phyloP scores from a whole-genome alignment of 64 coral and sea anemone genomes.

The Platygyra sinensis region DNA sequence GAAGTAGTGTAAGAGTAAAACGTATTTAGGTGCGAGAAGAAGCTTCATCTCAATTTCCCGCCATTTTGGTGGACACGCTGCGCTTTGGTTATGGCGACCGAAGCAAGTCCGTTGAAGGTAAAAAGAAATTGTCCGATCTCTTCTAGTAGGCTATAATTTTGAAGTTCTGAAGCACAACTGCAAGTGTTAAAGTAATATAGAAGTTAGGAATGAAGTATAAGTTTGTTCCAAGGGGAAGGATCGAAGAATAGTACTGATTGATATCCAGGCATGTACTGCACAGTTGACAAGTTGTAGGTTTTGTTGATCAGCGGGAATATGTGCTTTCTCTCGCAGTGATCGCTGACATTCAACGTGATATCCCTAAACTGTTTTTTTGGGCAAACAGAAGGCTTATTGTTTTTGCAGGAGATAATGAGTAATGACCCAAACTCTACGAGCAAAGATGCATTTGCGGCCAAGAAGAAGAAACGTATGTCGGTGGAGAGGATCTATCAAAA shows the following conservation, averaged over 20 bases:
- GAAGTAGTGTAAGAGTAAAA: background rate
- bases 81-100: background rate
- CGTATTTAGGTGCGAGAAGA: background rate
- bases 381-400: background rate
- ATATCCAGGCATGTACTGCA: too few species aligned
- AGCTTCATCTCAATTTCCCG: background rate
- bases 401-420: conserved; percentile 72
- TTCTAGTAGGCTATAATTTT: background rate
- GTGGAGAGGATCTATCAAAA: conserved; percentile 98
- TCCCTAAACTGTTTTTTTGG: background rate
- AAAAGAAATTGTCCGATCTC: background rate
- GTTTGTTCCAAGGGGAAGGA: too few species aligned
- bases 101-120: background rate
- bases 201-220: background rate
- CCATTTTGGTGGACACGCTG: background rate
- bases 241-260: too few species aligned
- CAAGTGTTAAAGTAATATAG: background rate
- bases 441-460: conserved; percentile 53
- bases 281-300: too few species aligned
- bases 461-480: conserved; percentile 92
- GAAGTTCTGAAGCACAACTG: background rate
- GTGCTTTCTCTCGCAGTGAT: too few species aligned
- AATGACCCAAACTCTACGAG: conserved; percentile 63
- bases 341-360: too few species aligned
- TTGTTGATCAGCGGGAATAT: too few species aligned